Evolutionary conservation across 2,113 vertebrate species (phyloP).

Genomic region (Sisor rabdophorus): DNA sequence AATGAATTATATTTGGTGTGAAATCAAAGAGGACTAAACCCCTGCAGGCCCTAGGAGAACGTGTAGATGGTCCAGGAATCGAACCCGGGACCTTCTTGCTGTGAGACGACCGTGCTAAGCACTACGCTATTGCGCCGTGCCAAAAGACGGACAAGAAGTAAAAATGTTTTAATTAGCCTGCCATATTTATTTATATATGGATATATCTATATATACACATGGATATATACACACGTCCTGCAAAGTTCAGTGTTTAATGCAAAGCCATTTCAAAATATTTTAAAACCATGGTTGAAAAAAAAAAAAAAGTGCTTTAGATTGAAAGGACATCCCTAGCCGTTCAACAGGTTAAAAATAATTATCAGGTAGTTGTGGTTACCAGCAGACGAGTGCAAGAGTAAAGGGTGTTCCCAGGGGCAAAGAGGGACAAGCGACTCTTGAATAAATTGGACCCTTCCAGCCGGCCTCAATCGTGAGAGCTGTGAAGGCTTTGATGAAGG

Average conservation of each 20-base stretch:
- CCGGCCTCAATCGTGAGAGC: conserved; percentile 56
- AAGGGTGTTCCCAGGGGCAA: conserved; percentile 24
- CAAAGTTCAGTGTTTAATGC: not conserved
- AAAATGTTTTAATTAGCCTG: too few relatives aligned
- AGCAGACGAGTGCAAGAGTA: conserved; percentile 14
- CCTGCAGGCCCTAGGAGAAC: too few relatives aligned
- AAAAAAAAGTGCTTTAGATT: not conserved
- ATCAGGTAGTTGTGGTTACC: not conserved
- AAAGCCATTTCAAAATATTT: not conserved
- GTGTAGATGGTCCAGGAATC: too few relatives aligned
- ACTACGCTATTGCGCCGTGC: too few relatives aligned
- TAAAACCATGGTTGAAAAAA: too few relatives aligned
- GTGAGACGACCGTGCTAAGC: too few relatives aligned
- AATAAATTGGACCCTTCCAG: conserved; percentile 55
- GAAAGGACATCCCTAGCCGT: not conserved
- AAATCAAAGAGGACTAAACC: too few relatives aligned
- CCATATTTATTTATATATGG: too few relatives aligned
- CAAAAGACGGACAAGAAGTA: too few relatives aligned
- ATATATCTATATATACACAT: too few relatives aligned
- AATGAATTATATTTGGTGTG: not conserved
- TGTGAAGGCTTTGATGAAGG: conserved; percentile 54
- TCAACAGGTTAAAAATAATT: not conserved
- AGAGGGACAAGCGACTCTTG: conserved; percentile 29
- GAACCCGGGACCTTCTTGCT: too few relatives aligned
- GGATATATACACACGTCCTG: too few relatives aligned